Evolutionary conservation across 1,140 invertebrate genomes (phyloP).

Genomic region (Bombus vancouverensis): DNA sequence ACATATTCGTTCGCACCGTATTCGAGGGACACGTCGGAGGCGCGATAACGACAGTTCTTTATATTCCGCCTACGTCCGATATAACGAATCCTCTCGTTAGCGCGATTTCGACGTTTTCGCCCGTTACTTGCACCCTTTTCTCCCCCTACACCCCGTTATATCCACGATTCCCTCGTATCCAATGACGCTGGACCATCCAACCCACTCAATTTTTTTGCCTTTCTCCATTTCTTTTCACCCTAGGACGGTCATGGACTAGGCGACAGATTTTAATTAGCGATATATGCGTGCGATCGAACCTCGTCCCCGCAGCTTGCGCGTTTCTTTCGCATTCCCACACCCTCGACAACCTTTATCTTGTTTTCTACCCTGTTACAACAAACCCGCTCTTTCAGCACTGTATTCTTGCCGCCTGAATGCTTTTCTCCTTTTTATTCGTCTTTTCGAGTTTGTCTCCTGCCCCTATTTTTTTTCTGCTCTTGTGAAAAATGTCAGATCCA

Average conservation of each 20-base stretch:
- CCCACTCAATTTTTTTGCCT: background rate
- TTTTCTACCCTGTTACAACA: background rate
- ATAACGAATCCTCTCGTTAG: conserved; percentile 72
- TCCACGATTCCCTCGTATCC: conserved; percentile 33
- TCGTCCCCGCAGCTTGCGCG: background rate
- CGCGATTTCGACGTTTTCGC: conserved; percentile 64
- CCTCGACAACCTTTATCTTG: no score
- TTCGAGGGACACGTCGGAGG: conserved; percentile 45
- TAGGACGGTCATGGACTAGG: background rate
- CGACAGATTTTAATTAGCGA: conserved; percentile 69
- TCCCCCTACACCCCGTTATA: background rate
- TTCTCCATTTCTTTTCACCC: background rate
- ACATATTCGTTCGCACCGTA: conserved; percentile 26
- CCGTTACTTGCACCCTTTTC: background rate
- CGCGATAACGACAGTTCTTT: conserved; percentile 69
- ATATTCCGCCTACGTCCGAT: conserved; percentile 61
- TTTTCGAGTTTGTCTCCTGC: background rate
- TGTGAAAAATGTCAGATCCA: conserved; percentile 6
- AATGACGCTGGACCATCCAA: conserved; percentile 4
- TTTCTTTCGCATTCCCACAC: background rate
- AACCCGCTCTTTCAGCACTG: background rate
- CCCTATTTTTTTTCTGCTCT: background rate
- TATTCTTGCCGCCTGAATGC: background rate
- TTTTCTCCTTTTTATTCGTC: background rate
- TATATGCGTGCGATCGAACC: conserved; percentile 34